A percentile compares a stretch with the other conserved stretches of the same genome.
Conservation (phyloP, 2,113 vertebrate genomes). For the Mesitornis unicolor region DNA sequence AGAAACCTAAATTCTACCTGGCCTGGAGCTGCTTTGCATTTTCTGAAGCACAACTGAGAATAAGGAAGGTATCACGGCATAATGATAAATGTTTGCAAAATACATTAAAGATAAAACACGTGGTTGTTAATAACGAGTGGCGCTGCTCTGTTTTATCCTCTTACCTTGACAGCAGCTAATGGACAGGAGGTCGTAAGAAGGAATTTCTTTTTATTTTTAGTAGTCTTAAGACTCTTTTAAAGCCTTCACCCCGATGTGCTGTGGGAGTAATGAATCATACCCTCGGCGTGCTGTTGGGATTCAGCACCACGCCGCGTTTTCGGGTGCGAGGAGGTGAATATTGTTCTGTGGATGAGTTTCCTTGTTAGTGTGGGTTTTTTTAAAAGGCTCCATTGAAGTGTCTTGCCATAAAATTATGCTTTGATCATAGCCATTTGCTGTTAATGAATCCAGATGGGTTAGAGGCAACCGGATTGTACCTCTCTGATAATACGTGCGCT, state of each 20-base stretch:
- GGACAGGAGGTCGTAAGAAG: neutral
- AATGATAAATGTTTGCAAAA: neutral
- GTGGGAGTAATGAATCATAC: neutral
- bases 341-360: neutral
- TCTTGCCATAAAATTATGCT: neutral
- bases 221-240: neutral
- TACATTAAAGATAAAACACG: neutral
- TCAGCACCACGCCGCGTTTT: neutral
- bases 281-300: neutral
- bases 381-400: neutral
- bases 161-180: neutral
- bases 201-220: neutral
- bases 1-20: neutral
- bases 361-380: neutral
- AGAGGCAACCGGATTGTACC: neutral
- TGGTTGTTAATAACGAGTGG: accelerated
- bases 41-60: neutral
- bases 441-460: conserved; percentile 36
- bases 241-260: neutral
- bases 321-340: neutral
- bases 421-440: conserved; percentile 19
- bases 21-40: neutral
- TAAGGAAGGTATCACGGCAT: neutral
- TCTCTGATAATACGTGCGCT: neutral
- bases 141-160: neutral